Conservation (phyloP, 2,113 vertebrate genomes). For the Clarias magur region DNA sequence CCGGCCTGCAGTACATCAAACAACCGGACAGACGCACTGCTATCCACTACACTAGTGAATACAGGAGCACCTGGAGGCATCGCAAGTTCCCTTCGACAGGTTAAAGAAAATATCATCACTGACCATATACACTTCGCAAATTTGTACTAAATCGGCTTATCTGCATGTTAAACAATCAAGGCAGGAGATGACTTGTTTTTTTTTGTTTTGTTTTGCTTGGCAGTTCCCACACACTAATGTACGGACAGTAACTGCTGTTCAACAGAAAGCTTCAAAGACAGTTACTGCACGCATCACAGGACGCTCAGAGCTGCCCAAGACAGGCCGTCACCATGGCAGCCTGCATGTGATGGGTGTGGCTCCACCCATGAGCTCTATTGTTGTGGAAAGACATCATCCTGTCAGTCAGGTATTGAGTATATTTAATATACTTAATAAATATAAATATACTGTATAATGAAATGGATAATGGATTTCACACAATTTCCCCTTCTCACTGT, state of each 20-base stretch:
- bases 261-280: conserved; percentile 87
- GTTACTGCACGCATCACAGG: conserved; percentile 88
- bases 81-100: conserved; percentile 73
- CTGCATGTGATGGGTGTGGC: conserved; percentile 83
- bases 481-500: background rate
- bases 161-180: background rate
- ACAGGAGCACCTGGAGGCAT: conserved; percentile 66
- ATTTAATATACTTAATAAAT: background rate
- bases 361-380: conserved; percentile 87
- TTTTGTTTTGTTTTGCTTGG: background rate
- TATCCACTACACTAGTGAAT: conserved; percentile 63
- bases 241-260: conserved; percentile 80
- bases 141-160: background rate
- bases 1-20: conserved; percentile 63
- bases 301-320: conserved; percentile 74
- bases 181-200: background rate
- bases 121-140: background rate
- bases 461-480: background rate
- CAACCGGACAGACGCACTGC: conserved; percentile 67
- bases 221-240: conserved; percentile 68
- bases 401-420: conserved; percentile 80
- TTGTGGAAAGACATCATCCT: conserved; percentile 93
- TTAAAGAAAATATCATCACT: conserved; percentile 46
- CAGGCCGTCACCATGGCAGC: conserved; percentile 66
- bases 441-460: background rate